Evolutionary conservation across 2,113 vertebrate genomes (phyloP), one percentile per base, ranked within the genome.

Genomic region (Excalfactoria chinensis): DNA sequence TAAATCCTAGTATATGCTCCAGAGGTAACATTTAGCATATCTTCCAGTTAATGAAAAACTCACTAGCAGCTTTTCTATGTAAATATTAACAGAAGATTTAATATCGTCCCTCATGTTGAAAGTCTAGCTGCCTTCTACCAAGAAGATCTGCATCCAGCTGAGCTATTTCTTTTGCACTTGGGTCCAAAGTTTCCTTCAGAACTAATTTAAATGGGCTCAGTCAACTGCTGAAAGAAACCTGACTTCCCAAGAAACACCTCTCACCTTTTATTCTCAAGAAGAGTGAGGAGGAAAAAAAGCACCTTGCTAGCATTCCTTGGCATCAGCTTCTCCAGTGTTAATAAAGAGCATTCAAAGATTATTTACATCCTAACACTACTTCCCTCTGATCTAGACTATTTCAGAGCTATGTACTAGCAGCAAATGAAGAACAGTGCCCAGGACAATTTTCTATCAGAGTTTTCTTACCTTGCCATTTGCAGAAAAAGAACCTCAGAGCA

Each of bases 21-120:
- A 86, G 66, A 71, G 55, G 51, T 4, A 43, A 13, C 20, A 49
- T 6, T 16, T 32, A 76, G 56, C 56, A 74, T 60, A 73, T 20
- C 72, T 48, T 28, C 11, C 73, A 84, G 89, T 93, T 96, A 95
- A 96, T 86, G 89, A 35, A 11, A 88, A 85, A 84, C 87, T 9
- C 23, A 26, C 68, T 13, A 77, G 56, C 69, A 91, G 72, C 35
- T 68, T 30, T 74, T 69, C 82, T 67, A 11, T n/a, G 64, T 81
- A 95, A 95, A 91, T 30, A 96, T 96, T 94, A 95, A 94, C 93
- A 64, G 62, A 16, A 30, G 64, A 58, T 46, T 73, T 69, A 3
- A 26, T 48, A 55, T 14, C 26, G 6, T 46, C 34, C 56, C 89
- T 74, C 3, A 1, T 30, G 82, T 69, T 21, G 18, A 64, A 34